Conservation (phyloP, 2,888 invertebrate genomes). For the Cataglyphis albicans region DNA sequence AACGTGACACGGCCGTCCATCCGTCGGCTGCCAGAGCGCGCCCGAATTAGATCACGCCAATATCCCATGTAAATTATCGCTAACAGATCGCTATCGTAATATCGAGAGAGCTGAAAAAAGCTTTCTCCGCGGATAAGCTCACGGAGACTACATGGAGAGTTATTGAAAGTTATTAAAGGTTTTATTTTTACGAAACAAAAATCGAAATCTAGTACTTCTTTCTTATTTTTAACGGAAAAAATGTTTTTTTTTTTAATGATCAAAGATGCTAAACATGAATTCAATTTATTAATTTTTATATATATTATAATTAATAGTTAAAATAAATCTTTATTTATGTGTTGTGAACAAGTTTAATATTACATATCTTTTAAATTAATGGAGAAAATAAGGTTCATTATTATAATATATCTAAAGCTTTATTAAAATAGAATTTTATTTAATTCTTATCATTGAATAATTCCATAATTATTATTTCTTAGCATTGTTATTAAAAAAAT, state of each 20-base stretch:
- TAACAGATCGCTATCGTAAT: constrained; percentile 59
- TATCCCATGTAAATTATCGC: constrained; percentile 73
- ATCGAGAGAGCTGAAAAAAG: constrained; percentile 46
- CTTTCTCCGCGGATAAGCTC: constrained; percentile 1
- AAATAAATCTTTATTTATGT: neutral
- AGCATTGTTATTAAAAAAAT: neutral
- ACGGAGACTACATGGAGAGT: neutral
- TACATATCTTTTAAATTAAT: neutral
- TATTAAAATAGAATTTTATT: neutral
- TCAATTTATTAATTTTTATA: neutral
- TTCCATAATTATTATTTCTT: neutral
- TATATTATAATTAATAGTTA: neutral
- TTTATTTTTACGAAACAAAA: neutral
- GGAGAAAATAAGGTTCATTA: neutral
- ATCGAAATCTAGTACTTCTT: neutral
- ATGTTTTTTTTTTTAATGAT: neutral
- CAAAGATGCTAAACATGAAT: neutral
- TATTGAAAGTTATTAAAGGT: neutral
- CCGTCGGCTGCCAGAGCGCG: constrained; percentile 56
- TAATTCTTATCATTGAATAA: neutral
- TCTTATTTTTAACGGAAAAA: constrained; percentile 7
- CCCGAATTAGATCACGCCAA: constrained; percentile 74
- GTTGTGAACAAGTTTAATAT: neutral
- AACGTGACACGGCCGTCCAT: constrained; percentile 70
- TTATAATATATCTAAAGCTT: neutral